Conservation (phyloP, 92 coral and sea anemone species). For the Porites rus region DNA sequence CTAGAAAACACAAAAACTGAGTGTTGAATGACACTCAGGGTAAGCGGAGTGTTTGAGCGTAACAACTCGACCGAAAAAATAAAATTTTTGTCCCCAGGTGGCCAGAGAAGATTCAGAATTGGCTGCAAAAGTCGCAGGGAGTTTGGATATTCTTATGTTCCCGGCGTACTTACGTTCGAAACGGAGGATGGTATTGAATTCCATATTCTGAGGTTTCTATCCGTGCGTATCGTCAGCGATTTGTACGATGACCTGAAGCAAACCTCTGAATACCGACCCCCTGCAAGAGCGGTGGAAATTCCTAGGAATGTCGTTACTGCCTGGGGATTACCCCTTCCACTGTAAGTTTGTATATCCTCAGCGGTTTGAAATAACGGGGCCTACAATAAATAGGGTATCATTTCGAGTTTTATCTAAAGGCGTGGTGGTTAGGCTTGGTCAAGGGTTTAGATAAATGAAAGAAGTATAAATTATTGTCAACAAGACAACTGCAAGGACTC, state of each 20-base stretch:
- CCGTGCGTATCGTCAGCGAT: constrained; percentile 71
- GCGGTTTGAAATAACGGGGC: no score
- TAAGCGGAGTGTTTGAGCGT: background rate
- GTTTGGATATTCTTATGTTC: constrained; percentile 82
- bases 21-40: background rate
- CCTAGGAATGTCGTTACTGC: constrained; percentile 57
- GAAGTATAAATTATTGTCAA: no score
- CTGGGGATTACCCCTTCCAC: constrained; percentile 63
- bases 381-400: no score
- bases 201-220: constrained; percentile 74
- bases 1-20: no score
- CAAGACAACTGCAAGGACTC: no score
- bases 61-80: background rate
- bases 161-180: constrained; percentile 69
- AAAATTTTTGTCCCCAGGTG: background rate
- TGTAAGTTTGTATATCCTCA: constrained; percentile 34
- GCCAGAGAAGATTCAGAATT: constrained; percentile 3
- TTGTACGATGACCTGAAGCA: constrained; percentile 70
- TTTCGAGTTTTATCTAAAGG: no score
- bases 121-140: constrained; percentile 69
- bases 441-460: no score
- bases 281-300: constrained; percentile 33
- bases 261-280: constrained; percentile 50
- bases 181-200: constrained; percentile 43
- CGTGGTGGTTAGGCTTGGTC: no score